Base-by-base conservation (phyloP, 2,113 vertebrate species). In the Vidua macroura region DNA sequence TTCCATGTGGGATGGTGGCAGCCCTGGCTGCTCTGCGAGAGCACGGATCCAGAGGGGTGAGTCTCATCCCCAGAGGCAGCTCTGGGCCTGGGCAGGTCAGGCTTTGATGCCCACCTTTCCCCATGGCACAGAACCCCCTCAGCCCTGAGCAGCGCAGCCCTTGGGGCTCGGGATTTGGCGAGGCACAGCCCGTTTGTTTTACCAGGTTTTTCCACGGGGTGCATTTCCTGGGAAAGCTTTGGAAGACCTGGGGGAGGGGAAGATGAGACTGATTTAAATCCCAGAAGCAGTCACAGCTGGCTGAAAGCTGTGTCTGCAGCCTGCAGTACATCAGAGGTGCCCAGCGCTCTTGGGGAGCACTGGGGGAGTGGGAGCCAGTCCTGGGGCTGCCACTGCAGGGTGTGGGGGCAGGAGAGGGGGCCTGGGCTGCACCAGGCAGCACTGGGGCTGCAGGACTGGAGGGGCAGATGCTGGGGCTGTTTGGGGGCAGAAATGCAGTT, bases 261-360 rank as follows among this genome's bases (percentile, higher is more conserved):
- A 51, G 51, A 43, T 7, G 79, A 77, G 49, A 60, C 56, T 75
- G 84, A 37, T 59, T 84, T 75, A 58, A 82, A 66, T 75, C 49
- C 62, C 66, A 15, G 28, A 49, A 92, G 64, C 1, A n/a, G 77
- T 66, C 67, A 5, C 87, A 95, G 94, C 95, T 93, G 88, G 83
- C 79, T 22, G 83, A 31, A 70, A 93, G 79, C 86, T 91, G 82
- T 35, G 67, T 11, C 6, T 35, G 49, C 63, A 77, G 53, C 72
- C 72, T 2, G 19, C 25, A 25, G 30, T 2, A 7, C 58, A 37
- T 39, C 83, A 14, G 58, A 3, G 28, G 49, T 76, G 69, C 70
- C 82, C 74, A 0, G 21, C 3, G 78, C 78, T 82, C 88, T 58
- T 22, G 37, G 55, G 31, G 53, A 56, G 31, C 53, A 20, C 55